Base-by-base conservation (phyloP, 35 echinoderm and acorn worm species). In the Lytechinus variegatus region DNA sequence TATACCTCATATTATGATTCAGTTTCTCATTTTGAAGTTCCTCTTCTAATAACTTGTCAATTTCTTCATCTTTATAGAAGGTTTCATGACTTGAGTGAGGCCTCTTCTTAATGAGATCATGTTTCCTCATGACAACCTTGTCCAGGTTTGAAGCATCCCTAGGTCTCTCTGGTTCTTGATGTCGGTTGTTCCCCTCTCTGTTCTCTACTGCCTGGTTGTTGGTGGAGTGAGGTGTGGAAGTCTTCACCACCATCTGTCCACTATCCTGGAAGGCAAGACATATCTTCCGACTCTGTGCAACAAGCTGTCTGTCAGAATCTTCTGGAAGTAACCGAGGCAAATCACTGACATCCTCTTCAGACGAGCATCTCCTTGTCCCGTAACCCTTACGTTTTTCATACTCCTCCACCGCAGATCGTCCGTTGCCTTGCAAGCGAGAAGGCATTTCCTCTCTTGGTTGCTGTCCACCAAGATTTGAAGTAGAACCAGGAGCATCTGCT, bases 21-120 rank as follows among this genome's bases (percentile, higher is more conserved):
- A 66, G 44, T 54, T 98, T 98, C 88, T 97, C 95, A 56, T 97
- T 97, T 87, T 98, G 95, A 28, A 97, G 86, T 86, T 97, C 96
- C 56, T 98, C 95, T 71, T 95, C 95, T 95, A 97, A 95, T 66
- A 96, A 86, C 52, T 96, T 94, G 86, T 99, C 96, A 54, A 97
- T 98, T 95, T 98, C 97, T 61, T 98, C 96, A 95, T 98, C 97
- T 52, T 92, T 95, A 95, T 98, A 98, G 89, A 94, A 98, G 27
- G 95, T 92, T 54, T 97, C 97, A 89, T 96, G 96, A 93, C 92
- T 93, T 54, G 92, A 93, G 53, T 91, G 86, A 53, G 92, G 92
- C 55, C 92, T 54, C 54, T 93, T 54, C 92, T 93, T 54, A 27
- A 93, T 54, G 13, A 93, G 55, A 54, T 93, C 92, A 57, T 93